Evolutionary conservation across 1,140 invertebrate species (phyloP).

Genomic region (Drosophila suzukii): DNA sequence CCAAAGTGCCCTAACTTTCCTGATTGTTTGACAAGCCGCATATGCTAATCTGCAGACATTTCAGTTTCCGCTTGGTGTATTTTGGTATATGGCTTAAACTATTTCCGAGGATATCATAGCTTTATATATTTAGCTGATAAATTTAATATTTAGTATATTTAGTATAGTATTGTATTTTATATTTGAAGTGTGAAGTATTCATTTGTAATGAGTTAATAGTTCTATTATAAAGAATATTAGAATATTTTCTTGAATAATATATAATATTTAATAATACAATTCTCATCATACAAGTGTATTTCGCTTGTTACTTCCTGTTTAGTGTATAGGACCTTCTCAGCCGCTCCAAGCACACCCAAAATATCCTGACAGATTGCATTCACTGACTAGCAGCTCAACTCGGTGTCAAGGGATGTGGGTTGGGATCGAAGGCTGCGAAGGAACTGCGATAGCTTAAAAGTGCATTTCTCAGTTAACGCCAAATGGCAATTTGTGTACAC

Average conservation of each 20-base stretch:
- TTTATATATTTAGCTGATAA: no score
- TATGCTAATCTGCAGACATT: conserved; percentile 26
- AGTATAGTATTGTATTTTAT: no score
- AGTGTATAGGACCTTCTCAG: conserved; percentile 18
- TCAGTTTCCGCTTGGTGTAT: background rate
- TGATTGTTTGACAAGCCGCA: conserved; percentile 30
- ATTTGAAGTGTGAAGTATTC: no score
- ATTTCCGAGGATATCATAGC: conserved; percentile 5
- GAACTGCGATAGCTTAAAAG: conserved; percentile 64
- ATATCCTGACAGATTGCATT: conserved; percentile 73
- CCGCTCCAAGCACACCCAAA: conserved; percentile 36
- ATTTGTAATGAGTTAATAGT: no score
- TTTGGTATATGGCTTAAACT: no score
- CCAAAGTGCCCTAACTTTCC: conserved; percentile 35
- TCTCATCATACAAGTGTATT: conserved; percentile 8
- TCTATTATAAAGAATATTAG: no score
- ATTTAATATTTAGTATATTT: no score
- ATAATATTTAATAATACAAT: no score
- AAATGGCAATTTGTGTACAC: conserved; percentile 78
- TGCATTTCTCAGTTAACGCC: conserved; percentile 77
- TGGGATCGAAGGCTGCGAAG: background rate
- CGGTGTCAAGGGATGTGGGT: background rate
- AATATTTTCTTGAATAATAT: no score
- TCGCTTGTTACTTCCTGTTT: background rate
- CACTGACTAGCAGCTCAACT: conserved; percentile 34